A percentile compares a stretch with the other conserved stretches of the same genome.
Evolutionary conservation across 2,888 invertebrate genomes (phyloP).

Genomic region (Mesorhabditis belari): DNA sequence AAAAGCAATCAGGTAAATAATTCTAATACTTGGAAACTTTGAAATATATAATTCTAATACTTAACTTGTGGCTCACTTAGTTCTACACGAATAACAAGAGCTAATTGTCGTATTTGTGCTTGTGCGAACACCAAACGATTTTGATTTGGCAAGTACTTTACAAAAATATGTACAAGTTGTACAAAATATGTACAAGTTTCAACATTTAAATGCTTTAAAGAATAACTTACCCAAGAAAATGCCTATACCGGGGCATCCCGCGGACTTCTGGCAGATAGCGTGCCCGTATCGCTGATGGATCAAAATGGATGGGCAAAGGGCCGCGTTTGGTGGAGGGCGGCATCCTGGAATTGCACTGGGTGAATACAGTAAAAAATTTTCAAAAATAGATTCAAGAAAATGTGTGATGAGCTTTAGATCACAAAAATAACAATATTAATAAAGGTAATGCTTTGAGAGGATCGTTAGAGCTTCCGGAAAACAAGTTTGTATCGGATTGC

Average conservation of each 20-base stretch:
- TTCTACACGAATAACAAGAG: no score
- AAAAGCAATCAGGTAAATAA: no score
- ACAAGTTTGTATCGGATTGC: no score
- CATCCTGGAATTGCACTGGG: background rate
- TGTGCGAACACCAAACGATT: no score
- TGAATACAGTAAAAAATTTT: background rate
- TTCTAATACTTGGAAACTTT: no score
- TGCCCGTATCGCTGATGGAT: slow-evolving; percentile 35
- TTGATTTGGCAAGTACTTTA: no score
- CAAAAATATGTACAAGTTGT: no score
- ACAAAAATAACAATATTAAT: background rate
- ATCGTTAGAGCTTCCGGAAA: background rate
- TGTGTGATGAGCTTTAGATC: background rate
- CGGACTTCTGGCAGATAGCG: slow-evolving; percentile 38
- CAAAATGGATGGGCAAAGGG: background rate
- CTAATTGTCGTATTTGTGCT: no score
- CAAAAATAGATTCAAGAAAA: background rate
- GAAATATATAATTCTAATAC: no score
- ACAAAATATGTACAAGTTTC: no score
- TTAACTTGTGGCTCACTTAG: no score
- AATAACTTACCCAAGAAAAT: slow-evolving; percentile 40
- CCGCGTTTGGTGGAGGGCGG: slow-evolving; percentile 2
- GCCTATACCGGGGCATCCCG: slow-evolving; percentile 44
- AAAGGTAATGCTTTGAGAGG: background rate
- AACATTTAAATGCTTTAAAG: background rate